A percentile compares a stretch with the other conserved stretches of the same genome.
Evolutionary conservation across 2,797 vertebrate species (phyloP).

Genomic region (Channallabes apus): DNA sequence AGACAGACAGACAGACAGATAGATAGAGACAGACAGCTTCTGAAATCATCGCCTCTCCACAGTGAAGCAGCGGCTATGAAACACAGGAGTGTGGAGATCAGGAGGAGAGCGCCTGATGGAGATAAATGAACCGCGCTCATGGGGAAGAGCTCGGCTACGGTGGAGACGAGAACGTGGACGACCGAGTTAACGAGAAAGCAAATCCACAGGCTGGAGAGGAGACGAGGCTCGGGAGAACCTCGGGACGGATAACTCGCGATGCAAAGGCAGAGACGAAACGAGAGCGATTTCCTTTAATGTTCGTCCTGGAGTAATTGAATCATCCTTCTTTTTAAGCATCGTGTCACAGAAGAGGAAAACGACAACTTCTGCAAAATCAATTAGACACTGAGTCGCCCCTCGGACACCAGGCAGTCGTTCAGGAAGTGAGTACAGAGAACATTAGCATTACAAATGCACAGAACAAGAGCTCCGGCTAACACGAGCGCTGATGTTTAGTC

Average conservation of each 20-base stretch:
- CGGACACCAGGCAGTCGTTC: constrained; percentile 23
- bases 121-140: constrained; percentile 35
- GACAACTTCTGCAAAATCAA: not conserved
- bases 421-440: not conserved
- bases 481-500: not conserved
- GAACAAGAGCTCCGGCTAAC: not conserved
- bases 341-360: not conserved
- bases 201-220: constrained; percentile 4
- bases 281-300: constrained; percentile 1
- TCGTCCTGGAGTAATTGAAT: constrained; percentile 35
- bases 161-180: not conserved
- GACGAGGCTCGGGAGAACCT: not conserved
- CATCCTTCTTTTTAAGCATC: constrained; percentile 42
- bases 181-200: constrained; percentile 26
- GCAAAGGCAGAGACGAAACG: not conserved
- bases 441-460: not conserved
- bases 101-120: constrained; percentile 25
- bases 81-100: constrained; percentile 1
- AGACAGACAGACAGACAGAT: constrained; percentile 23
- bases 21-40: not conserved
- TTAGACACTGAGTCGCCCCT: not conserved
- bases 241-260: constrained; percentile 14
- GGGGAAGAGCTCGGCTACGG: not conserved
- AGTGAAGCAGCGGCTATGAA: not conserved
- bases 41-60: constrained; percentile 23